Base-by-base conservation (phyloP, 2,797 vertebrate genomes). In the Sparidentex hasta region DNA sequence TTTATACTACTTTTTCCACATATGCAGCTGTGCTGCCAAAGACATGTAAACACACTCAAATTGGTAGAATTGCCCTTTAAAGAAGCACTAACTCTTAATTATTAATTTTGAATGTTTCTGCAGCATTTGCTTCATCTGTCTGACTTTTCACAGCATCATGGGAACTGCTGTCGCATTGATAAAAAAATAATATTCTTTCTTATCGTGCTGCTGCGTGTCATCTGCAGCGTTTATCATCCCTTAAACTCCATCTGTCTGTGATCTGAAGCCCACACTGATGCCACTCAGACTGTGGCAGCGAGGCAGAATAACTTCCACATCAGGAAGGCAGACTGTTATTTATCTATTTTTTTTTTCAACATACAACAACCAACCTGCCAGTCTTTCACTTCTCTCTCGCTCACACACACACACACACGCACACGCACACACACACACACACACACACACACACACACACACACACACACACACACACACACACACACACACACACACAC, bases 221-320 rank as follows among this genome's bases (percentile, higher is more conserved):
- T 38, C 20, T 46, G 44, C 25, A 4, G 20, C 17, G 13, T 74
- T 56, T 17, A 69, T 75, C 47, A 62, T 59, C 52, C n/a, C 17
- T 3, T 33, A 63, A 67, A 80, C 70, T 52, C 18, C 47, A 63
- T 52, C 17, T 1, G 33, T 58, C 54, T 66, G n/a, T 43, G 44
- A 79, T 58, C 27, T 73, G 50, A 47, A 46, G 33, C 7, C 27
- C 29, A 8, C 8, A 38, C 43, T 51, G 27, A 50, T 62, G 33
- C 8, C 46, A 57, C 41, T 11, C 7, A 65, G 14, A 48, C 52
- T 73, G 20, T 25, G 50, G 43, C 62, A 72, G 44, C 27, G 33
- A 33, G 6, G 46, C 50, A 58, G 48, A 65, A 61, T 47, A 47
- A 56, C 63, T 56, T 59, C 29, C 41, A 33, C 41, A 76, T 62